phyloP scores from a whole-genome alignment of 2,888 invertebrate species.

The Xylota segnis region DNA sequence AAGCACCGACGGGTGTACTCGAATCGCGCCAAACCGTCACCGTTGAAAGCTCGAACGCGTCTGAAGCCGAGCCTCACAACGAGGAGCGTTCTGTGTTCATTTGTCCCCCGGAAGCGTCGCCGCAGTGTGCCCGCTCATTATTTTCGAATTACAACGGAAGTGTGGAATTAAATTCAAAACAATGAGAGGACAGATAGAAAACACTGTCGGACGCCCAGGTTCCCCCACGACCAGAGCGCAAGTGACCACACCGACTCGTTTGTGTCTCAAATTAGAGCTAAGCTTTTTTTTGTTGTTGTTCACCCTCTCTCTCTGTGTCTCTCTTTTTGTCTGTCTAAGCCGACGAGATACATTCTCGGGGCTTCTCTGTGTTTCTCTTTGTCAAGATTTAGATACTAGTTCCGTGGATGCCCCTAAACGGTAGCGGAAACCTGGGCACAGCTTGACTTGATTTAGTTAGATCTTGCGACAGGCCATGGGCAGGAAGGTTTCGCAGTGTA shows the following conservation, averaged over 20 bases:
- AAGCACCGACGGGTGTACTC: conserved; percentile 12
- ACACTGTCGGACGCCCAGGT: conserved; percentile 1
- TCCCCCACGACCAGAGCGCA: conserved; percentile 8
- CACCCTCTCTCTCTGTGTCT: conserved; percentile 9
- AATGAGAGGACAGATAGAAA: conserved; percentile 23
- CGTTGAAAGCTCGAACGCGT: conserved; percentile 69
- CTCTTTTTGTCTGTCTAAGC: conserved; percentile 38
- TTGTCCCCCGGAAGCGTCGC: conserved; percentile 57
- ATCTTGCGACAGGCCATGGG: conserved; percentile 19
- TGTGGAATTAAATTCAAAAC: conserved; percentile 57
- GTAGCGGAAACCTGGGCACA: conserved; percentile 27
- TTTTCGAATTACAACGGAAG: conserved; percentile 70
- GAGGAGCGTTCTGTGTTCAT: conserved; percentile 20
- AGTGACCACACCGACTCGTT: conserved; percentile 3
- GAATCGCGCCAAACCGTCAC: conserved; percentile 41
- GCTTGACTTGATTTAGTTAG: conserved; percentile 6
- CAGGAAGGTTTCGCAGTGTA: conserved; percentile 25
- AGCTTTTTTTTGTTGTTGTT: conserved; percentile 26
- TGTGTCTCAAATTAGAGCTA: conserved; percentile 1
- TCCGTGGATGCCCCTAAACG: conserved; percentile 17
- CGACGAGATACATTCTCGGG: conserved; percentile 2
- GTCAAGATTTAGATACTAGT: conserved; percentile 9
- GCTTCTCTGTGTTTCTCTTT: conserved; percentile 29
- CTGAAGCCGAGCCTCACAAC: conserved; percentile 31
- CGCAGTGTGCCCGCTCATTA: conserved; percentile 21